phyloP scores from a whole-genome alignment of 2,113 vertebrate species.

The Agelaius tricolor region DNA sequence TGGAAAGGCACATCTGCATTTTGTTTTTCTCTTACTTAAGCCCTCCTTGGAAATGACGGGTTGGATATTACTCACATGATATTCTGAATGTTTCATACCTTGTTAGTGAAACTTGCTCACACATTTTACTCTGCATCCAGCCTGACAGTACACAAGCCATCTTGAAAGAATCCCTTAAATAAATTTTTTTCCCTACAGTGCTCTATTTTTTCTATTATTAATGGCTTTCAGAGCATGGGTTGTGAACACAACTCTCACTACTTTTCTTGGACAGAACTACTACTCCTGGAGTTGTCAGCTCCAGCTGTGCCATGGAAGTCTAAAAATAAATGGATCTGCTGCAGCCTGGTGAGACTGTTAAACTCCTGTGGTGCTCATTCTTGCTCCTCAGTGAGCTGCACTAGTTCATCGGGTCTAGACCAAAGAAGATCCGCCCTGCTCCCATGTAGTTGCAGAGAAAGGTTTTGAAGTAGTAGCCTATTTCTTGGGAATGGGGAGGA shows the following conservation, averaged over 20 bases:
- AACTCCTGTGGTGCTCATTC: constrained; percentile 8
- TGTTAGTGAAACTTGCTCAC: constrained; percentile 15
- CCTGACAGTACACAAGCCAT: background rate
- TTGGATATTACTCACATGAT: background rate
- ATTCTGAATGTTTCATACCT: background rate
- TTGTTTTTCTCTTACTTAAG: constrained; percentile 29
- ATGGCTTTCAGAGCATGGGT: background rate
- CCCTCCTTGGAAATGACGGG: background rate
- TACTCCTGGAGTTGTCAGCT: constrained; percentile 36
- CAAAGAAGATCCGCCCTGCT: background rate
- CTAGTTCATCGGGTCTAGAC: constrained; percentile 25
- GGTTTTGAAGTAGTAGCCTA: constrained; percentile 17
- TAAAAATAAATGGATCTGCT: constrained; percentile 44
- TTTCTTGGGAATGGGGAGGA: constrained; percentile 31
- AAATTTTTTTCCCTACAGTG: background rate
- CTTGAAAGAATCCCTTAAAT: constrained; percentile 17
- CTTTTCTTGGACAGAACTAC: constrained; percentile 40
- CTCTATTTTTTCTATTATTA: constrained; percentile 50
- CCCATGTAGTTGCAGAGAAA: background rate
- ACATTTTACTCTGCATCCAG: background rate
- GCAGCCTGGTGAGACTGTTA: constrained; percentile 38
- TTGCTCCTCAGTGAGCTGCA: constrained; percentile 26
- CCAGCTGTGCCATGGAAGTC: constrained; percentile 35
- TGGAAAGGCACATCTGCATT: constrained; percentile 17
- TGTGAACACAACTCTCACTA: constrained; percentile 13